Evolutionary conservation across 2,888 invertebrate genomes (phyloP).

Genomic region (Lepidocyrtinus sp.): DNA sequence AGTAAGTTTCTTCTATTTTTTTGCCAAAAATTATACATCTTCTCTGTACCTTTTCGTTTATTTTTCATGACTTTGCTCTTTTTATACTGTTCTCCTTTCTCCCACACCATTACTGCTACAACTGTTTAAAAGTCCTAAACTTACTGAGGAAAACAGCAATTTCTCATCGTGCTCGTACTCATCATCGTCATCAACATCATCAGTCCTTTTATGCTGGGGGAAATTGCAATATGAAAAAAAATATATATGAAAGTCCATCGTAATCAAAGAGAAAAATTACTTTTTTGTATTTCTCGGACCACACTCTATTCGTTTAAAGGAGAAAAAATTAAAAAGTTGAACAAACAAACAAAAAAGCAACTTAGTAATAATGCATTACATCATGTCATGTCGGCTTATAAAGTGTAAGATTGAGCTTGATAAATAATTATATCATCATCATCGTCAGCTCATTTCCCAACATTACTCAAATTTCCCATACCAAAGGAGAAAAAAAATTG

Average conservation of each 20-base stretch:
- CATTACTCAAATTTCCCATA: conserved; percentile 21
- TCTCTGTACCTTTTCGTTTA: background rate
- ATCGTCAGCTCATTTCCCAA: conserved; percentile 13
- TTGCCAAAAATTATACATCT: background rate
- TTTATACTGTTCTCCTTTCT: conserved; percentile 18
- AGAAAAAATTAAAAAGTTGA: conserved; percentile 1
- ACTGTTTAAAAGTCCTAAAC: background rate
- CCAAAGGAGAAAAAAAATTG: background rate
- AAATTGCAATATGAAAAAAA: conserved; percentile 14
- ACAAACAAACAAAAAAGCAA: background rate
- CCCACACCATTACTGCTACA: conserved; percentile 7
- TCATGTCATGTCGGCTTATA: conserved; percentile 19
- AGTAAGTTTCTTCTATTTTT: background rate
- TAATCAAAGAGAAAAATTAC: no score
- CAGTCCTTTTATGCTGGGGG: background rate
- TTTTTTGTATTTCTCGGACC: no score
- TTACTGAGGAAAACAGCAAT: background rate
- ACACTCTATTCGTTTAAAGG: background rate
- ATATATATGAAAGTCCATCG: background rate
- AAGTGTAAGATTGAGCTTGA: conserved; percentile 1
- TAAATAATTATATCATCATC: conserved; percentile 12
- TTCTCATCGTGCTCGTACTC: conserved; percentile 6
- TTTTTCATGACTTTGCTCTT: background rate
- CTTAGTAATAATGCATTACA: conserved; percentile 5
- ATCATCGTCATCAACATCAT: background rate